Percentiles rank a stretch among this genome's conserved stretches.
phyloP scores from a whole-genome alignment of 64 coral and sea anemone genomes.

The Montipora foliosa region DNA sequence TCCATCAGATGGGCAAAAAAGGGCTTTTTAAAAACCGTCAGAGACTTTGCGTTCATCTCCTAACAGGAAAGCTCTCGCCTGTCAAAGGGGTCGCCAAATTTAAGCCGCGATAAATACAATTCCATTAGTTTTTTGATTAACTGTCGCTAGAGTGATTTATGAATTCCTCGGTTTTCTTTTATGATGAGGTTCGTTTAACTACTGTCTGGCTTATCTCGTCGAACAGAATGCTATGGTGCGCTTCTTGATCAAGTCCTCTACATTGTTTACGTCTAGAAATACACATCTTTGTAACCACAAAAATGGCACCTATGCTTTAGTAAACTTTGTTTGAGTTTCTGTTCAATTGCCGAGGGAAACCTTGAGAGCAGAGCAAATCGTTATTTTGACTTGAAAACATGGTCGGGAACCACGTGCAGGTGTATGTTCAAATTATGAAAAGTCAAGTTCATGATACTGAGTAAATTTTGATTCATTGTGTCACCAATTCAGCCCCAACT shows the following conservation, averaged over 20 bases:
- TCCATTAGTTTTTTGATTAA: background rate
- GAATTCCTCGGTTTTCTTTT: constrained; percentile 37
- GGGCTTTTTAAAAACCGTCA: background rate
- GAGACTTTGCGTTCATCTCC: background rate
- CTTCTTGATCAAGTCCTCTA: too few species aligned
- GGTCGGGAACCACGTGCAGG: background rate
- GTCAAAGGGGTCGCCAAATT: background rate
- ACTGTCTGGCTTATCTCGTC: background rate
- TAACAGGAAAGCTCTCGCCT: background rate
- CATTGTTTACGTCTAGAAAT: background rate
- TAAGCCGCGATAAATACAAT: constrained; percentile 1
- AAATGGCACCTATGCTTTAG: background rate
- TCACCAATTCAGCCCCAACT: background rate
- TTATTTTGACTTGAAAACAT: background rate
- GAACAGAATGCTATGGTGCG: constrained; percentile 2
- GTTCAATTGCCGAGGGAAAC: too few species aligned
- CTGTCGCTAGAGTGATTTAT: constrained; percentile 40
- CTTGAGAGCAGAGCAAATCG: too few species aligned
- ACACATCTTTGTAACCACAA: background rate
- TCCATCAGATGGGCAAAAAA: background rate
- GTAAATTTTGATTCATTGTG: background rate
- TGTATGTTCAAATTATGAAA: too few species aligned
- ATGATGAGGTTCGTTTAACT: background rate
- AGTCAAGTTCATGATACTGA: too few species aligned
- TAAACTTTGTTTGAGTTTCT: background rate